Base-by-base conservation (phyloP, 2,797 vertebrate species). In the Rhynchotus rufescens region DNA sequence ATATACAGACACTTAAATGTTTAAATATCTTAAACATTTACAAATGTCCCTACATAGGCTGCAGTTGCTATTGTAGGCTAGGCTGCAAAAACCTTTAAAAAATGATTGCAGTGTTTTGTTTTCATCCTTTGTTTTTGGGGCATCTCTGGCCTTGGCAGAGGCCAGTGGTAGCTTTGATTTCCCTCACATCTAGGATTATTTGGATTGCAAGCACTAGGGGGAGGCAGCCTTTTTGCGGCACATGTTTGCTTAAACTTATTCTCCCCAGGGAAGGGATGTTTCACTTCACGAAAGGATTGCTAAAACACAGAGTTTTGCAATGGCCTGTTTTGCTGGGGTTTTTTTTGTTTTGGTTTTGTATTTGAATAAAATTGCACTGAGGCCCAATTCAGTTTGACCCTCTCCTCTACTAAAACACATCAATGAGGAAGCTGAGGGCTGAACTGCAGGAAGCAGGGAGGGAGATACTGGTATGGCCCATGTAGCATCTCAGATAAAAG, bases 141-240 rank as follows among this genome's bases (percentile, higher is more conserved):
- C 10, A 8, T 81, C 44, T 23, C 12, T 6, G 65, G 76, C 57
- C 69, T 80, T 3, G 28, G 47, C 21, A 49, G 42, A 65, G 77
- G 69, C 25, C 67, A 52, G 61, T 1, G 4, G 26, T 68, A 74
- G 78, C 69, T 94, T 80, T 80, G 84, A 59, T 84, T 83, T 86
- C 68, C 6, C 68, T 75, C 54, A 21, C 69, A 80, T 83, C 54
- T 52, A 14, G 45, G 71, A 75, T 52, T 30, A 78, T 88, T 87
- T 78, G 36, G 40, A 69, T 95, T 80, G 30, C 82, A 61, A 54
- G 81, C 86, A 73, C 86, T 91, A 92, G 91, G 40, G 86, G 84
- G 90, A 79, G 14, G 76, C 74, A 88, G 45, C 73, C 45, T 74
- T 17, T 84, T 66, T 16, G 62, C 28, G 14, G 9, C 64, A 28